Base-by-base conservation (phyloP, 1,140 invertebrate genomes). In the Aradophagus sp. region DNA sequence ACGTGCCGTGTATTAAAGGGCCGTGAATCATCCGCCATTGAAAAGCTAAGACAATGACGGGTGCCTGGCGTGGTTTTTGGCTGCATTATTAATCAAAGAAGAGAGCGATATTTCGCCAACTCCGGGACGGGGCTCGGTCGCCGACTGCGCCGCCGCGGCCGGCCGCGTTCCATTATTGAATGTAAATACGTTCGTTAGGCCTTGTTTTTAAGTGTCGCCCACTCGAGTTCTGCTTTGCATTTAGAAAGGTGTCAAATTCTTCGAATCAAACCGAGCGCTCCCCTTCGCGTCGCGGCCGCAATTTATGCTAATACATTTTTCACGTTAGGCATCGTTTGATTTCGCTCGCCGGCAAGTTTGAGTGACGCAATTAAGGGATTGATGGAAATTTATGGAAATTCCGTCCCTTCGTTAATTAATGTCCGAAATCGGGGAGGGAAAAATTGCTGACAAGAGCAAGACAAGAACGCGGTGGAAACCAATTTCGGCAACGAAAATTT, bases 101-200 rank as follows among this genome's bases (percentile, higher is more conserved):
- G 41, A 53, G 55, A 34, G 34, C 32, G 42, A 29, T 12, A 32
- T 56, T 42, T 41, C 44, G 42, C 35, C 36, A n/a, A 5, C 7
- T 8, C 7, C 11, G 10, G 39, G 39, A 23, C 27, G 35, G 55
- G 47, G 47, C 11, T 4, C 16, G 35, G n/a, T n/a, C n/a, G n/a
- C n/a, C n/a, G n/a, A n/a, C 39, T 34, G 45, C 20, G 50, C 52
- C 5, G 14, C 17, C 23, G 15, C 19, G 31, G 19, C 0, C 20
- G 58, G 58, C 39, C 17, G 10, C 31, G 27, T 56, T 62, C 36
- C 50, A 69, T 69, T 69, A 69, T 69, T 69, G 66, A 62, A 69
- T 69, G 66, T 62, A 69, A 69, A 69, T 69, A 69, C 44, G 38
- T 62, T 69, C 56, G 66, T 69, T 69, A 62, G 66, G 56, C 50